A percentile compares a stretch with the other conserved stretches of the same genome.
Conservation (phyloP, 2,113 vertebrate species). For the Camelus bactrianus region DNA sequence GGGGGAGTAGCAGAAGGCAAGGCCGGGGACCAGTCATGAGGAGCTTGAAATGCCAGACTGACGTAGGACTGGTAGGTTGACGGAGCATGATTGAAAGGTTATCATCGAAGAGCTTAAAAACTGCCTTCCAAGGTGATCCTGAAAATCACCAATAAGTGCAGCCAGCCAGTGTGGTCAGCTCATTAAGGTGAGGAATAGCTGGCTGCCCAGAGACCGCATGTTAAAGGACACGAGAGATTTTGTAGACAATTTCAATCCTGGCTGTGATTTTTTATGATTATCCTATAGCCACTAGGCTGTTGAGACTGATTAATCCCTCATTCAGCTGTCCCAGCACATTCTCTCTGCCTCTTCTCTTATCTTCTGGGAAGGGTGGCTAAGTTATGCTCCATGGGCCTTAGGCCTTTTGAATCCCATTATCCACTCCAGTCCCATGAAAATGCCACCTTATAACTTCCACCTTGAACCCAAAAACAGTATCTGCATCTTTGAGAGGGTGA, state of each 20-base stretch:
- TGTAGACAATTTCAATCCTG: slow-evolving; percentile 78
- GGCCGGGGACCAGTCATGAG: no score
- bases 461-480: slow-evolving; percentile 80
- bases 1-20: background rate
- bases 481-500: slow-evolving; percentile 71
- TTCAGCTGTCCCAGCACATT: slow-evolving; percentile 75
- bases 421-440: slow-evolving; percentile 71
- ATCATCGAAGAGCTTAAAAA: slow-evolving; percentile 40
- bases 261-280: slow-evolving; percentile 82
- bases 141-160: slow-evolving; percentile 81
- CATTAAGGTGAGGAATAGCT: slow-evolving; percentile 79
- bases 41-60: background rate
- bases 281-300: slow-evolving; percentile 80
- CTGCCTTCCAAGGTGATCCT: slow-evolving; percentile 69
- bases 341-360: slow-evolving; percentile 73
- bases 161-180: slow-evolving; percentile 77
- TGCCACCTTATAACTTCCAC: slow-evolving; percentile 77
- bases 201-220: slow-evolving; percentile 75
- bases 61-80: background rate
- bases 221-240: slow-evolving; percentile 79
- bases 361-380: slow-evolving; percentile 75
- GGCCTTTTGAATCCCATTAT: slow-evolving; percentile 76
- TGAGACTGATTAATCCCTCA: slow-evolving; percentile 76
- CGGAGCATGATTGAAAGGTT: background rate
- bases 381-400: slow-evolving; percentile 77